phyloP scores from a whole-genome alignment of 2,888 invertebrate species.

The Rambutsinella grinnellia region DNA sequence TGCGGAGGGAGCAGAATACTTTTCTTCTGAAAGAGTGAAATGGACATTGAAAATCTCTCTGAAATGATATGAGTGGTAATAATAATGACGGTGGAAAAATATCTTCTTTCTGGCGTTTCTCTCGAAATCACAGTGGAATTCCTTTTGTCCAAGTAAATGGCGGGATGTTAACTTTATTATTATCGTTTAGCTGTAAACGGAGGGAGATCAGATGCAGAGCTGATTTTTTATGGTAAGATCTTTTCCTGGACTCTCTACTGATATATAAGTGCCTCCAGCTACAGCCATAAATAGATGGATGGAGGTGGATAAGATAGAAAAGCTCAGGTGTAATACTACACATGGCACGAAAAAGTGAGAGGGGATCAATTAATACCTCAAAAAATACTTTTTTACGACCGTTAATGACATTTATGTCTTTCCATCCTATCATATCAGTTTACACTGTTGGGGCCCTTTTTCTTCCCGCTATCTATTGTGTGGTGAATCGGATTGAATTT shows the following conservation, averaged over 20 bases:
- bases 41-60: neutral
- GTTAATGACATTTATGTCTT: conserved; percentile 4
- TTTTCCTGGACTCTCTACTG: no score
- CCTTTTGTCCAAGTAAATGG: conserved; percentile 32
- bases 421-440: neutral
- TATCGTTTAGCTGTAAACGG: neutral
- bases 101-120: neutral
- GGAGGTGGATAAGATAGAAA: neutral
- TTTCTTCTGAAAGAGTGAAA: neutral
- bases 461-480: no score
- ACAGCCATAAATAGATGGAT: no score
- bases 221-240: neutral
- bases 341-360: neutral
- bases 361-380: conserved; percentile 5
- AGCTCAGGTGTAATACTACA: neutral
- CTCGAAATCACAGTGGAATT: neutral
- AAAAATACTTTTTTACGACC: conserved; percentile 12
- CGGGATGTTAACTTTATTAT: conserved; percentile 11
- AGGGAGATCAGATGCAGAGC: neutral
- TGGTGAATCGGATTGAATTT: no score
- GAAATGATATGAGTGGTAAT: neutral
- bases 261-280: no score
- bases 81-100: no score
- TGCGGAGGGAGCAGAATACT: conserved; percentile 1
- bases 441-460: no score